Evolutionary conservation across 2,888 invertebrate species (phyloP), one percentile per base, ranked within the genome.

Genomic region (Agapostemon virescens): DNA sequence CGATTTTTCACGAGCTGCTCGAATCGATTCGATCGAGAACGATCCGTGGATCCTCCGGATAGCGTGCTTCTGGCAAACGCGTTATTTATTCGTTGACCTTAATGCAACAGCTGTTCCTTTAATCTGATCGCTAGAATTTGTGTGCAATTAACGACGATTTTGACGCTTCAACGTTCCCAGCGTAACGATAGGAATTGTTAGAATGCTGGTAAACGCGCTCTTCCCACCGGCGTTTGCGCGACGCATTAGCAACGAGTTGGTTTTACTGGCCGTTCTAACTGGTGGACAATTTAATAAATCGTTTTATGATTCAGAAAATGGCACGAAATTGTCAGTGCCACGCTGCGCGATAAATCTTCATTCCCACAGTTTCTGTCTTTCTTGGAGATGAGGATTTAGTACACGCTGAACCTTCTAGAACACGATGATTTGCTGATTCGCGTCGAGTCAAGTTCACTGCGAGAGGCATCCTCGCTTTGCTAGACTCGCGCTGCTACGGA

Each of bases 351-450:
- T 55, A 55, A 55, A 55, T 55, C 55, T 55, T 55, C 26, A 26
- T 55, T 55, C 55, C 26, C 26, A 23, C 15, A 26, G 55, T 17
- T 26, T 26, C 52, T 26, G 52, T 26, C 26, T 52, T 52, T 26
- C 55, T 55, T 26, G 26, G 7, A 55, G 55, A 55, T 55, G 55
- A 55, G 55, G 55, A 55, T 55, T 55, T 55, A 55, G 55, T 55
- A 55, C 26, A 6, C 55, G 23, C 26, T 55, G 55, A 15, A 55
- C 15, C 26, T 13, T 26, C 15, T 55, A 0, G 23, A 20, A 6
- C 13, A 15, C 23, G 52, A 55, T 55, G 26, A 26, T 55, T 55
- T 55, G 55, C 55, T 26, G 55, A 55, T 55, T 52, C 20, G n/a
- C 1, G 49, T 49, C 3, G n/a, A n/a, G 49, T 30, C 40, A 33